Conservation (phyloP, 2,888 invertebrate species). For the Cantharis rustica region DNA sequence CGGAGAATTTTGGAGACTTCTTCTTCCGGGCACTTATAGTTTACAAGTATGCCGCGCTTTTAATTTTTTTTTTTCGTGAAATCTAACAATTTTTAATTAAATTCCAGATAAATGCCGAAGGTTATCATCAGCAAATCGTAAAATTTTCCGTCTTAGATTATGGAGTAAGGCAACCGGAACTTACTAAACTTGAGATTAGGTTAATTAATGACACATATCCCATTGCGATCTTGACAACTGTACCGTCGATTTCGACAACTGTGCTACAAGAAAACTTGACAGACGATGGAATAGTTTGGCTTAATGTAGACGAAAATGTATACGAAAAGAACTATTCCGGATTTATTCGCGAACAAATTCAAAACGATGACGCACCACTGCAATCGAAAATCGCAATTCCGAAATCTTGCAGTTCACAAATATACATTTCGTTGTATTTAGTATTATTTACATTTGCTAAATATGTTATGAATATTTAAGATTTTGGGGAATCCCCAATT, state of each 20-base stretch:
- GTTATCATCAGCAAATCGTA: constrained; percentile 21
- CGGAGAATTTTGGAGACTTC: constrained; percentile 70
- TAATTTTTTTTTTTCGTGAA: not conserved
- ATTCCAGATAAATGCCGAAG: constrained; percentile 24
- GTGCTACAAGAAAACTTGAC: not conserved
- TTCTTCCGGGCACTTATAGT: constrained; percentile 65
- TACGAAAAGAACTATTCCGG: not conserved
- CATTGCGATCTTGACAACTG: not conserved
- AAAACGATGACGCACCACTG: not conserved
- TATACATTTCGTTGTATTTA: not conserved
- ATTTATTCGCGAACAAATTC: not conserved
- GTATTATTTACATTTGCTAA: not conserved
- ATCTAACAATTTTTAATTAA: not conserved
- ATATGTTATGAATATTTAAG: no score
- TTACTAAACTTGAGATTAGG: constrained; percentile 7
- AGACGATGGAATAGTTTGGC: not conserved
- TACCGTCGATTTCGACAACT: not conserved
- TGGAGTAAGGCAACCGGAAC: constrained; percentile 9
- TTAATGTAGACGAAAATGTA: not conserved
- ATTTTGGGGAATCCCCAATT: not conserved
- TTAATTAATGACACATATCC: constrained; percentile 4
- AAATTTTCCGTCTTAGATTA: constrained; percentile 15
- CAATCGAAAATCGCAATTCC: not conserved
- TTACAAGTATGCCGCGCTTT: constrained; percentile 54
- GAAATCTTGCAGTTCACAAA: not conserved